A percentile compares a stretch with the other conserved stretches of the same genome.
These are phyloP conservation scores for Varanus komodoensis DNA, from an alignment of 2,113 vertebrate species.

Conservation along the genomic window DNA sequence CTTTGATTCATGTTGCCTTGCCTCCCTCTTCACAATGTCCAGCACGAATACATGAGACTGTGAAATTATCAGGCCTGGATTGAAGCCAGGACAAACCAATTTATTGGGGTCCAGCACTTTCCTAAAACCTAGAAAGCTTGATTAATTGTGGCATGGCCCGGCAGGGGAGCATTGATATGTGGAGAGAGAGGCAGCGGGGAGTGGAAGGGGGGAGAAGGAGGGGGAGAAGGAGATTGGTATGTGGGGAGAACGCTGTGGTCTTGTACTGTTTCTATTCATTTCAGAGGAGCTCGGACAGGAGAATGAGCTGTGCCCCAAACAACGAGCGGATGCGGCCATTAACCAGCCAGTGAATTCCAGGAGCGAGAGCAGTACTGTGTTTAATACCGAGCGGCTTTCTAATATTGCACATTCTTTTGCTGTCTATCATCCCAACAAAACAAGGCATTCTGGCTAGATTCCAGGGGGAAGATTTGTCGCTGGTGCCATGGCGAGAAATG, in stretches of 20 bases:
- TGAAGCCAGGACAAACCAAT: slow-evolving; percentile 82
- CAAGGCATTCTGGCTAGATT: not conserved
- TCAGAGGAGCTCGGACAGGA: slow-evolving; percentile 16
- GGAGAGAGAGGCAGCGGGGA: not conserved
- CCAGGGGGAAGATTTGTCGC: not conserved
- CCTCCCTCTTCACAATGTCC: slow-evolving; percentile 71
- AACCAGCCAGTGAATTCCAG: not conserved
- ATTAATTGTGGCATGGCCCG: slow-evolving; percentile 83
- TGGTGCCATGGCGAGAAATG: not conserved
- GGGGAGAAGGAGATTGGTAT: not conserved
- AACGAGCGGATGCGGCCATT: not conserved
- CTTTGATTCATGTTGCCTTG: slow-evolving; percentile 75
- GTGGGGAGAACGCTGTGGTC: slow-evolving; percentile 12
- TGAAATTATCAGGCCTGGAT: slow-evolving; percentile 83
- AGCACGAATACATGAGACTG: slow-evolving; percentile 79
- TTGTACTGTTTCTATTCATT: slow-evolving; percentile 48
- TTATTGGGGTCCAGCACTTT: slow-evolving; percentile 84
- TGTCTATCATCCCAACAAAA: not conserved
- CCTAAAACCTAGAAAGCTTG: slow-evolving; percentile 84
- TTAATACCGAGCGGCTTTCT: not conserved
- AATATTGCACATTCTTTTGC: not conserved
- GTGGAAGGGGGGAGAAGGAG: slow-evolving; percentile 38
- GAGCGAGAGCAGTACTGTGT: not conserved
- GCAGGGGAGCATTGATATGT: slow-evolving; percentile 65
- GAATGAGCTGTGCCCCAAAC: not conserved